Evolutionary conservation across 2,888 invertebrate genomes (phyloP), one percentile per base, ranked within the genome.

Genomic region (Apamea crenata): DNA sequence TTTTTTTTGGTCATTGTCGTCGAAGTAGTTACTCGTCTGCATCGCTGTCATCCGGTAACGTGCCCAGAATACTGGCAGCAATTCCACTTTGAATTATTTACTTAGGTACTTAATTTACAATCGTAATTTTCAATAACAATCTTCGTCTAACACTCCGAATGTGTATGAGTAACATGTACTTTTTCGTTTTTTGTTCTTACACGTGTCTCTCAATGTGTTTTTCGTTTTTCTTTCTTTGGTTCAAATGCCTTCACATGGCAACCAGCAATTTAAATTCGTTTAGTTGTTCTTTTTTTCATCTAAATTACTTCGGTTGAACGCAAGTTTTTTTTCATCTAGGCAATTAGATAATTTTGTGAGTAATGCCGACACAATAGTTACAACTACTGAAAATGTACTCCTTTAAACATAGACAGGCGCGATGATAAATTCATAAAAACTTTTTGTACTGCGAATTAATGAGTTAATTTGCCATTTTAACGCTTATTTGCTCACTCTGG

Each of bases 191-290:
- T 61, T 47, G 18, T 61, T 32, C 59, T 16, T 66, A 32, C 65
- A 79, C 83, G 69, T 53, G 65, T 61, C 40, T 59, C 25, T 32
- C 2, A 69, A 73, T 61, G n/a, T 66, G 71, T 67, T 68, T 82
- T 84, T 36, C 50, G 36, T 40, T 75, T 67, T 72, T 83, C 21
- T 50, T 53, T 76, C 18, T 47, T 82, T 29, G 18, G 21, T 44
- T 25, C 29, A 77, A 74, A 36, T 69, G 63, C 56, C 69, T 70
- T 40, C 76, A 74, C 73, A 70, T 56, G 53, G 50, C n/a, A 59
- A 81, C 32, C 36, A 61, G 63, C 36, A 67, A 77, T 72, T 78
- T 67, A 61, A 81, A 82, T 74, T 74, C 44, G 63, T 74, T 68
- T 78, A 74, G 68, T 63, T 47, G 29, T 61, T 32, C 53, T 59